Base-by-base conservation (phyloP, 1,140 invertebrate genomes). In the Amyelois transitella region DNA sequence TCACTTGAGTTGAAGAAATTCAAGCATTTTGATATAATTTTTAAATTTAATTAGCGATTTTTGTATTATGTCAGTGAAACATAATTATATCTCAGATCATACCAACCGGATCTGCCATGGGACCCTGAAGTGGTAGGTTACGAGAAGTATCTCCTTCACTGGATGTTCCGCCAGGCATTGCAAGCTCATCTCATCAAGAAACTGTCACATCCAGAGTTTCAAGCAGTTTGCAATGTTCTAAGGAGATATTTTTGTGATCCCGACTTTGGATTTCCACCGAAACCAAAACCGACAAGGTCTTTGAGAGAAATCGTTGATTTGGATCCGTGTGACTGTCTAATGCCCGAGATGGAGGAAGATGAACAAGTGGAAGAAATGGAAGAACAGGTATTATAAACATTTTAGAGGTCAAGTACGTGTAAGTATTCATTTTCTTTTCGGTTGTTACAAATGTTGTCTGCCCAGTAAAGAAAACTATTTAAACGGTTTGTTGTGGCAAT, bases 121-220 rank as follows among this genome's bases (percentile, higher is more conserved):
- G 62, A 80, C 22, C 6, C 43, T 4, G 44, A 76, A 52, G 53
- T 70, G n/a, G 70, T 80, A 0, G 79, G 81, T 5, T 80, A 79
- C 14, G 54, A 77, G 1, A 75, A 70, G 53, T 12, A 49, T 51
- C 59, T 77, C 6, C 19, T 79, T 0, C 81, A 87, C 49, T 85
- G 82, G 81, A 87, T 87, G 84, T 87, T 87, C 53, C 64, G 77
- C 52, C 72, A 81, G 64, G 79, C 84, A 0, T 63, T 87, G 8
- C 75, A 86, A 22, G 64, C 73, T 1, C 22, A 67, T 6, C 51
- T 87, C 0, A 50, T 21, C 1, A 82, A 73, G 43, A 68, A 58
- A 25, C 58, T 85, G 0, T 20, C 32, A 14, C 10, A 54, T 0
- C 1, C 38, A 1, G 84, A 87, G 1, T 75, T 57, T 28, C 47